Conservation (phyloP, 2,888 invertebrate genomes). For the Rhagophthalmus giganteus region DNA sequence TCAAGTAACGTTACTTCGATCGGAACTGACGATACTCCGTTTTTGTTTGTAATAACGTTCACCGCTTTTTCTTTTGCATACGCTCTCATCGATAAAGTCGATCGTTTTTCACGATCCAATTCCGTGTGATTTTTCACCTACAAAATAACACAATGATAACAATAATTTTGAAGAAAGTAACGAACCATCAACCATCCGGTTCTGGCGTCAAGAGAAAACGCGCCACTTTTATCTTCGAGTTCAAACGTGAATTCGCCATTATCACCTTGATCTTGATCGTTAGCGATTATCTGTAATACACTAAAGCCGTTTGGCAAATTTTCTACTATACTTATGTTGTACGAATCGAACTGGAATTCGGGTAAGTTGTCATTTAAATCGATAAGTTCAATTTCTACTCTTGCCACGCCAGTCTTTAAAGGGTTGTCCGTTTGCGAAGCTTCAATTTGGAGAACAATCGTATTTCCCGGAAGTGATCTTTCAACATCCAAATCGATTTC, state of each 20-base stretch:
- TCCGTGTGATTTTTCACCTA: constrained; percentile 64
- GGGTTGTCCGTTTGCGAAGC: constrained; percentile 80
- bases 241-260: constrained; percentile 84
- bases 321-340: constrained; percentile 90
- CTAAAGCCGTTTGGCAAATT: constrained; percentile 83
- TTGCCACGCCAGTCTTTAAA: constrained; percentile 71
- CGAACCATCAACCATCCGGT: constrained; percentile 84
- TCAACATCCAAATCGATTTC: constrained; percentile 83
- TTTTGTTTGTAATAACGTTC: constrained; percentile 64
- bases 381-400: constrained; percentile 72
- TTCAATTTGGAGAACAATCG: constrained; percentile 76
- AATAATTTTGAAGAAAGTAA: no score
- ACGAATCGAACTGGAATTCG: constrained; percentile 85
- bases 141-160: no score
- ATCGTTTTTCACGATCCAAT: constrained; percentile 77
- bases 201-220: constrained; percentile 77
- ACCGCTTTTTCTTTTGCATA: constrained; percentile 76
- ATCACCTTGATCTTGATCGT: constrained; percentile 81
- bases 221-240: constrained; percentile 72
- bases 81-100: constrained; percentile 74
- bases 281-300: constrained; percentile 70
- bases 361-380: constrained; percentile 85
- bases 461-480: constrained; percentile 71
- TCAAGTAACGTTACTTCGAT: constrained; percentile 84
- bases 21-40: constrained; percentile 62